Evolutionary conservation across 2,888 invertebrate species (phyloP), one percentile per base, ranked within the genome.

Genomic region (Raillietiella orientalis): DNA sequence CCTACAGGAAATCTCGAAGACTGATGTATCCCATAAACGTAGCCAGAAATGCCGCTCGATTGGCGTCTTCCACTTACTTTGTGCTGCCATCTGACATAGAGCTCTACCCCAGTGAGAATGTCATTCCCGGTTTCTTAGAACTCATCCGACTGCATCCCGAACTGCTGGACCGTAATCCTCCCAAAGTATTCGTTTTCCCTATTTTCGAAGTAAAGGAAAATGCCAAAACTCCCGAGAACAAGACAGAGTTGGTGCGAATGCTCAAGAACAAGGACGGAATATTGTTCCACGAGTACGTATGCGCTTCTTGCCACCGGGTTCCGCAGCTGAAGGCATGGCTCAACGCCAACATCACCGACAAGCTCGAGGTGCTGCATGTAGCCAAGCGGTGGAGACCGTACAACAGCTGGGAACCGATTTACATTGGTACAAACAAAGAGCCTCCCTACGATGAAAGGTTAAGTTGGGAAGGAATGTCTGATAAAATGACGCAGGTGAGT

Each of bases 391-490:
- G 57, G 14, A 69, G 70, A 9, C 59, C 60, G 37, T 70, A 59
- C 43, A 55, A 66, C 16, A 70, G 71, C 43, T 82, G 82, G 82
- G 82, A 82, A 48, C 82, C 82, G 6, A 77, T 82, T 36, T 82
- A 70, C 41, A 75, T 84, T 31, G 79, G 82, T 31, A 19, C 33
- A 28, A n/a, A 3, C 15, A 5, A 34, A 30, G 33, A 39, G 29
- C 36, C 39, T 4, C 23, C 35, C 34, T 82, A 82, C 43, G 82
- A 82, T 36, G 79, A 82, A 44, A 55, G 79, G 39, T 59, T 82
- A 31, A 74, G 72, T 43, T 82, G 82, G 79, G 79, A 84, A 43
- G 82, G 82, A 22, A 74, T 74, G 48, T 69, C 72, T 46, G 82
- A 84, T 48, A 82, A 82, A 52, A 82, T 82, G 79, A 72, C 77